Evolutionary conservation across 30 jellyfish, hydroid and myxozoan genomes (phyloP), one percentile per base, ranked within the genome.

Genomic region (Pseudorhiza aurosa): DNA sequence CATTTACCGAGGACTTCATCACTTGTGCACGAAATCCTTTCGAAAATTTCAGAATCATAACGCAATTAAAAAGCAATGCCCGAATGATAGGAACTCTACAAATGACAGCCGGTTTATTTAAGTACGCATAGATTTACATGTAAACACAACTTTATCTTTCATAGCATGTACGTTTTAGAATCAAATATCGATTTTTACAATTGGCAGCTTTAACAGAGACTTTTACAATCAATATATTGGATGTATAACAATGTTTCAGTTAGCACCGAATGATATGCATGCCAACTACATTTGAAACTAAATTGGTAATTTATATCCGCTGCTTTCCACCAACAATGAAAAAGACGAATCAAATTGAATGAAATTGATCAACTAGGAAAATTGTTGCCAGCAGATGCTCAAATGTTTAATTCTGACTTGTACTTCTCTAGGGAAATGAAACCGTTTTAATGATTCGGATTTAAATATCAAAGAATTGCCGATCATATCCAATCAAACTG

Each of bases 91-190:
- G 46, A 70, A 36, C 83, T 70, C 83, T 32, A 70, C 21, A 57
- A 19, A 71, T 59, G 68, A 70, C 83, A 70, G 83, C 37, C 59
- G 83, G 45, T 70, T 70, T 70, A 24, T 14, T 31, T 30, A 21
- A 64, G 18, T n/a, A 39, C 22, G 15, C 10, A 10, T 22, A 42
- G 77, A 39, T 64, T 64, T 29, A 42, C 77, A 64, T 30, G 77
- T 64, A 64, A 64, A 64, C 58, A 64, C 14, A n/a, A 64, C 70
- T 17, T 39, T 12, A 1, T 53, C 37, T 19, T 53, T 53, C 37
- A 53, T 18, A 53, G 67, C 19, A 19, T 10, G 19, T 53, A 33
- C 19, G 67, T 19, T 53, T 22, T 53, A 21, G 35, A 53, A 17
- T 18, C 35, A 53, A 53, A 53, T 21, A 53, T 53, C 67, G 36